Conservation (phyloP, 2,113 vertebrate species). For the Stercorarius parasiticus region DNA sequence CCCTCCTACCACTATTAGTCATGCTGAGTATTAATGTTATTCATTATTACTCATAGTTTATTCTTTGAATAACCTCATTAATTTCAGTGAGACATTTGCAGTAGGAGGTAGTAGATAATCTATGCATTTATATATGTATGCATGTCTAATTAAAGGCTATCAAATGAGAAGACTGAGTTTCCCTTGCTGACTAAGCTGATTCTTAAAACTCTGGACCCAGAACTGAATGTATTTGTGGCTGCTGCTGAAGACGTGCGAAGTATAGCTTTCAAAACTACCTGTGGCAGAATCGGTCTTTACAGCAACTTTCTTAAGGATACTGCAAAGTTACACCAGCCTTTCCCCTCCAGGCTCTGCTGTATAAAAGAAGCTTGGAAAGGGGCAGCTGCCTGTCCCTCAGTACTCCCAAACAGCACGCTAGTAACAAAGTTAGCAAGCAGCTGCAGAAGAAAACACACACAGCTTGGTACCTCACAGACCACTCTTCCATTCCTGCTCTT, state of each 20-base stretch:
- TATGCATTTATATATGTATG: not conserved
- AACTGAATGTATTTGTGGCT: not conserved
- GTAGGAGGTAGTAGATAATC: conserved; percentile 47
- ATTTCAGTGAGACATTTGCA: conserved; percentile 47
- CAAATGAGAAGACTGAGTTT: not conserved
- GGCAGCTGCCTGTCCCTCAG: not conserved
- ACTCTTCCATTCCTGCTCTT: not conserved
- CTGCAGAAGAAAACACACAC: not conserved
- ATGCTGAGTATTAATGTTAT: conserved; percentile 54
- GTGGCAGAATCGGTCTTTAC: not conserved
- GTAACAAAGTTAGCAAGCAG: not conserved
- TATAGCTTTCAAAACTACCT: not conserved
- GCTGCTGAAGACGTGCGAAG: not conserved
- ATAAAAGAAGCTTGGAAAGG: not conserved
- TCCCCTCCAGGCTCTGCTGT: not conserved
- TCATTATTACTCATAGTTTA: conserved; percentile 60
- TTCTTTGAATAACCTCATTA: conserved; percentile 49
- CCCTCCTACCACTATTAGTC: conserved; percentile 50
- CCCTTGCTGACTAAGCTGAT: conserved; percentile 13
- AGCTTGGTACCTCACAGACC: not conserved
- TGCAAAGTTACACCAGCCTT: not conserved
- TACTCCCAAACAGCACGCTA: not conserved
- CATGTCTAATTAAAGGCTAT: conserved; percentile 44
- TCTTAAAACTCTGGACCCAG: not conserved
- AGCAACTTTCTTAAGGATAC: not conserved